Conservation (phyloP, 2,113 vertebrate species). For the Piprites chloris region DNA sequence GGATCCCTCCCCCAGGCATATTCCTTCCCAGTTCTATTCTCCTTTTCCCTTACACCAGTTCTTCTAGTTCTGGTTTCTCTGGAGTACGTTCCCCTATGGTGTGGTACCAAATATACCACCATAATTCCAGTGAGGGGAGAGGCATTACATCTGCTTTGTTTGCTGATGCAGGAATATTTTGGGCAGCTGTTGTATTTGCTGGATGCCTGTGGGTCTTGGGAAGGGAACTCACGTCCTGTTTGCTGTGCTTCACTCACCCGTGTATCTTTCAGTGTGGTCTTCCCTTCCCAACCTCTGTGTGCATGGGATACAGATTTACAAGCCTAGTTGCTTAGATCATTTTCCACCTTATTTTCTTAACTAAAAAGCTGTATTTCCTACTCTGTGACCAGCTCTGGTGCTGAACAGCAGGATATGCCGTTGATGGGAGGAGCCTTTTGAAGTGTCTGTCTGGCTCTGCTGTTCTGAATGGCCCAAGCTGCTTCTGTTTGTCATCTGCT, state of each 20-base stretch:
- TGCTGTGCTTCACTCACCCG: neutral
- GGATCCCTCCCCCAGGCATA: neutral
- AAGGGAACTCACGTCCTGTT: neutral
- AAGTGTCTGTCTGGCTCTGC: neutral
- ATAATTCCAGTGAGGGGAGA: rapidly evolving
- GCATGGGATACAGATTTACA: rapidly evolving
- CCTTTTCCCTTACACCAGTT: neutral
- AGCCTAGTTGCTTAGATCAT: neutral
- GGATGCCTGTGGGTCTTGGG: neutral
- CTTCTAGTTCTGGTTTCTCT: neutral
- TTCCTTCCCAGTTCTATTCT: neutral
- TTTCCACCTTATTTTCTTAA: neutral
- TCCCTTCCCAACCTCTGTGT: neutral
- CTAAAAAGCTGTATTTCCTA: neutral
- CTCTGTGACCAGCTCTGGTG: neutral
- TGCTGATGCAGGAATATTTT: neutral
- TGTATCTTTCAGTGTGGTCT: rapidly evolving
- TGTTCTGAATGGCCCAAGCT: neutral
- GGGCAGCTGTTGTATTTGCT: neutral
- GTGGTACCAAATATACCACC: rapidly evolving
- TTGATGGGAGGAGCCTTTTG: neutral
- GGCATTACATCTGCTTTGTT: neutral
- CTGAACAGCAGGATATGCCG: rapidly evolving
- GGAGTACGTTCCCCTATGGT: neutral
- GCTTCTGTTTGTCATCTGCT: neutral